Evolutionary conservation across 1,140 invertebrate genomes (phyloP), one percentile per base, ranked within the genome.

Genomic region (Eulimnadia texana): DNA sequence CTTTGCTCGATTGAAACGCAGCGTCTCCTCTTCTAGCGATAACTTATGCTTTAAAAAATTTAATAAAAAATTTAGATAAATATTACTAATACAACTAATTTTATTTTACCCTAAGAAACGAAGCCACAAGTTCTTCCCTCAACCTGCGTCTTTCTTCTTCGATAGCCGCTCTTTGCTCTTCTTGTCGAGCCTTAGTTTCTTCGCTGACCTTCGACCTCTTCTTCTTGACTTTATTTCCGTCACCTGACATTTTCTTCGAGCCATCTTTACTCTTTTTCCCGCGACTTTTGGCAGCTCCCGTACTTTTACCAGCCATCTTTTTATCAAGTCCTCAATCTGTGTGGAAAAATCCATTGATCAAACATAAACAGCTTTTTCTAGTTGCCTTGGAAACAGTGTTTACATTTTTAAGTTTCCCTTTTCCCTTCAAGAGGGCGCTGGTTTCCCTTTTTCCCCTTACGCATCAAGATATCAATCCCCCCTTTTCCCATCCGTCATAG

Each of bases 91-190:
- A 19, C 42, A 52, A n/a, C 50, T 1, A 3, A 25, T 23, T 24
- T 27, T 27, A 56, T 11, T 25, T 42, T 61, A 61, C 60, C 60
- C 60, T 16, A 22, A 61, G 60, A 55, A 61, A 61, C 11, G 60
- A 54, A 28, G 42, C 29, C 16, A 61, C 50, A 16, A 61, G 53
- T 54, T 61, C 60, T 54, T 61, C 60, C 2, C 60, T 27, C 24
- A 61, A 52, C 22, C 60, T 52, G 27, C 60, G 25, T 19, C 60
- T 52, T 54, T 61, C 60, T 61, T 61, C 60, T 29, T 61, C 60
- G 19, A 61, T 51, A 9, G 60, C 60, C 24, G 60, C 60, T 33
- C 60, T 50, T 54, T 61, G 60, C 51, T 61, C 60, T 29, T 61
- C 50, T 55, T 61, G 60, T 28, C 60, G 27, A 16, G 33, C 50